Conservation (phyloP, 2,797 vertebrate genomes). For the Oreochromis grahami region DNA sequence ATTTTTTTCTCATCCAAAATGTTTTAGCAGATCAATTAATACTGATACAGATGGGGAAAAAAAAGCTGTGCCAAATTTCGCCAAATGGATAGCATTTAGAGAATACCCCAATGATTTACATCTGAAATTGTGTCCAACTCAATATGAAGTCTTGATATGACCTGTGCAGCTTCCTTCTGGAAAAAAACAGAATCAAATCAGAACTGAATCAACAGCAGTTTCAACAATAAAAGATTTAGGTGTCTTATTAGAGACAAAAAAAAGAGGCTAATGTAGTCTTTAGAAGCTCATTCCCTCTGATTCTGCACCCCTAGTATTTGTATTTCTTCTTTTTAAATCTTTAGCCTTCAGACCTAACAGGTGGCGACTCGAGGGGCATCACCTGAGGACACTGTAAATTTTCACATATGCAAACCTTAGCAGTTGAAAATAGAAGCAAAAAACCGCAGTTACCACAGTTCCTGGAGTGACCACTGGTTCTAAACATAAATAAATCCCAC, state of each 20-base stretch:
- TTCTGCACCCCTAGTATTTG: neutral
- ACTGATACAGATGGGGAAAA: accelerated
- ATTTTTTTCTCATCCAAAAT: neutral
- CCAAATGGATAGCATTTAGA: neutral
- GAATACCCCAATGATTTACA: neutral
- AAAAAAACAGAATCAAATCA: neutral
- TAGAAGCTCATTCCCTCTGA: neutral
- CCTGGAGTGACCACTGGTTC: neutral
- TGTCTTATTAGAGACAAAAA: neutral
- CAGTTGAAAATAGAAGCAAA: neutral
- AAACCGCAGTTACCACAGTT: neutral
- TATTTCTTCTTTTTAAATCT: neutral
- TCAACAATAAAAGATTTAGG: neutral
- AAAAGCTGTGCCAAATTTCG: neutral
- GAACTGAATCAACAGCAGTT: neutral
- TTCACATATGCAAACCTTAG: neutral
- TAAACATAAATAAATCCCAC: neutral
- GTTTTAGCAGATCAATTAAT: neutral
- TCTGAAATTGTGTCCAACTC: neutral
- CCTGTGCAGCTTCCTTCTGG: neutral
- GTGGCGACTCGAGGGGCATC: neutral
- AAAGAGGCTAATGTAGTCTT: neutral
- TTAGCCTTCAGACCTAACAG: neutral
- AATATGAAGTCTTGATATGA: neutral
- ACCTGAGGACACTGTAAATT: neutral